Evolutionary conservation across 2,797 vertebrate genomes (phyloP).

Genomic region (Vespertilio murinus): DNA sequence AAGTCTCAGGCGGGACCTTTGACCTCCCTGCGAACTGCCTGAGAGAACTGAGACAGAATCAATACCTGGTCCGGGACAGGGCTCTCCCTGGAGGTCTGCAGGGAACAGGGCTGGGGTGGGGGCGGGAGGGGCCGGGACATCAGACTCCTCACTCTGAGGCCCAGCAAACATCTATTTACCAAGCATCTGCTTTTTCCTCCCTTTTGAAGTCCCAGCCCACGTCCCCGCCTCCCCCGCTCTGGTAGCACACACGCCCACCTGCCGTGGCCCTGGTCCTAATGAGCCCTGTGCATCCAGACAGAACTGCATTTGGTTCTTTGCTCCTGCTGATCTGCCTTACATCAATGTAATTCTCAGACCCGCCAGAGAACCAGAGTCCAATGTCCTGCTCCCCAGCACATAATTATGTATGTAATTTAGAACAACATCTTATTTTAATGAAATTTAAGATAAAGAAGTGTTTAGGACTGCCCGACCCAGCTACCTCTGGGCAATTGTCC

Average conservation of each 20-base stretch:
- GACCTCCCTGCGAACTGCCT: neutral
- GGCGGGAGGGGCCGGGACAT: neutral
- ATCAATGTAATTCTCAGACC: neutral
- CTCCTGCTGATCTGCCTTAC: neutral
- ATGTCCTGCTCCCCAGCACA: neutral
- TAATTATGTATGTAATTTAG: neutral
- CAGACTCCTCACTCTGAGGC: too few relatives aligned
- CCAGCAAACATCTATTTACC: neutral
- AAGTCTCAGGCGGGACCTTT: neutral
- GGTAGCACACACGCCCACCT: accelerated
- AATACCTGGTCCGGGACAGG: neutral
- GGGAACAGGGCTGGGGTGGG: neutral
- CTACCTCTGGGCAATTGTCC: neutral
- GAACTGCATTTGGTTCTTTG: neutral
- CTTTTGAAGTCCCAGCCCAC: neutral
- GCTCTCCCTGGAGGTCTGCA: neutral
- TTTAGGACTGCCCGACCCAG: neutral
- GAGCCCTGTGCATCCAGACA: neutral
- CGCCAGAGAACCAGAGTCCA: neutral
- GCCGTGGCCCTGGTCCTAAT: neutral
- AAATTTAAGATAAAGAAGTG: neutral
- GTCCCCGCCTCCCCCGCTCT: neutral
- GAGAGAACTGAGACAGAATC: neutral
- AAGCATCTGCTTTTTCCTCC: neutral
- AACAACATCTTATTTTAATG: neutral